Percentiles rank a stretch among this genome's conserved stretches.
These are phyloP conservation scores for Tetramorium parvispinum DNA, from an alignment of 1,140 invertebrate species.

Conservation along the genomic window DNA sequence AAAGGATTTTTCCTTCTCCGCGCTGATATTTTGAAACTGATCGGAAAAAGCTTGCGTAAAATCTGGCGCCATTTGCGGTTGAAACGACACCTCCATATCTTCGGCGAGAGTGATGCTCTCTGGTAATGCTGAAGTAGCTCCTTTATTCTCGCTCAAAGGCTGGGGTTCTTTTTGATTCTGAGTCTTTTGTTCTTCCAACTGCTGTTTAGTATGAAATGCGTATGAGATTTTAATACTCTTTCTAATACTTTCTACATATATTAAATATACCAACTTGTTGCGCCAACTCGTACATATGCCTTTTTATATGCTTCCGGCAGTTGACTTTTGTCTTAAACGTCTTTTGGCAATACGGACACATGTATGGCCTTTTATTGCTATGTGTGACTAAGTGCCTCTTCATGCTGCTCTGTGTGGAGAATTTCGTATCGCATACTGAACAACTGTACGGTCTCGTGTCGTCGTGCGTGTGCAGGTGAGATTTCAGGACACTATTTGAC, in stretches of 20 bases:
- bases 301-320: conserved; percentile 91
- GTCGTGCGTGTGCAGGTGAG: conserved; percentile 88
- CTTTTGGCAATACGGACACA: conserved; percentile 91
- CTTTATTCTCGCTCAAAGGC: conserved; percentile 47
- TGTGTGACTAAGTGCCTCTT: conserved; percentile 89
- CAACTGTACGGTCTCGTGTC: conserved; percentile 84
- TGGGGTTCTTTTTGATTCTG: conserved; percentile 47
- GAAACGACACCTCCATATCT: conserved; percentile 74
- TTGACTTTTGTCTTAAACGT: conserved; percentile 89
- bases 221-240: not conserved
- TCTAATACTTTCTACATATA: not conserved
- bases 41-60: conserved; percentile 78
- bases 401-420: conserved; percentile 89
- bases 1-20: conserved; percentile 70
- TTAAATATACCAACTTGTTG: conserved; percentile 72
- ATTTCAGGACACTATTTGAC: conserved; percentile 88
- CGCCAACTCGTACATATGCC: conserved; percentile 87
- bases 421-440: conserved; percentile 84
- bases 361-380: conserved; percentile 88
- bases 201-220: conserved; percentile 68
- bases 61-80: conserved; percentile 74
- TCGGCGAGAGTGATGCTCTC: conserved; percentile 64
- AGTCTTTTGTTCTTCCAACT: conserved; percentile 76
- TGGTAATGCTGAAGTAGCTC: conserved; percentile 46
- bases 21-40: conserved; percentile 71